These are phyloP conservation scores for Eulemur rufifrons DNA, from an alignment of 2,113 vertebrate genomes.

Conservation along the genomic window DNA sequence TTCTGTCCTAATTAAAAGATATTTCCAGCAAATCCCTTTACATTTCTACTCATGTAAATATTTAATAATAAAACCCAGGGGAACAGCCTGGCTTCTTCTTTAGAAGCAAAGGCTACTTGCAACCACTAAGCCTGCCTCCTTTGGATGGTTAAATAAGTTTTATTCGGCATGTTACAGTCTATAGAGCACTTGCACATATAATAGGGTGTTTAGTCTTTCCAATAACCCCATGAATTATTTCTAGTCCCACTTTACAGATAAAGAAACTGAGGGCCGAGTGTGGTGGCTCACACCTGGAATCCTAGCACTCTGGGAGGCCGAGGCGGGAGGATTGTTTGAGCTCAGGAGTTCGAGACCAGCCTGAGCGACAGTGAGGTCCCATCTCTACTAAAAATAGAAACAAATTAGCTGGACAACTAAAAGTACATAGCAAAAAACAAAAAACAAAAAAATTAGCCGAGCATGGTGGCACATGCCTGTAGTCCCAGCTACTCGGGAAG, in stretches of 20 bases:
- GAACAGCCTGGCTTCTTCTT: not conserved
- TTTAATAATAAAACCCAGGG: conserved; percentile 28
- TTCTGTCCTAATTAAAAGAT: conserved; percentile 51
- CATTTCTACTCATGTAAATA: not conserved
- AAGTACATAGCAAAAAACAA: too few species aligned
- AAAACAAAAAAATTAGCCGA: too few species aligned
- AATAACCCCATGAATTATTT: not conserved
- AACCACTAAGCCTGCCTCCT: not conserved
- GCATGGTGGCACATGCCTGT: too few species aligned
- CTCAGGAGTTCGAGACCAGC: too few species aligned
- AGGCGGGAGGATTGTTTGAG: too few species aligned
- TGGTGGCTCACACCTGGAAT: too few species aligned
- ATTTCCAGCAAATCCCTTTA: conserved; percentile 32
- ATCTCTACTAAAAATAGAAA: too few species aligned
- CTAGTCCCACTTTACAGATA: not conserved
- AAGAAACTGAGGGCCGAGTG: not conserved
- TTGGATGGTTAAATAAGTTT: not conserved
- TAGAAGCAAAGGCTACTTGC: not conserved
- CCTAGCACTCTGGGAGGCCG: too few species aligned
- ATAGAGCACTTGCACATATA: not conserved
- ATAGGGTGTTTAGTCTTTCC: not conserved
- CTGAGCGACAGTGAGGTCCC: too few species aligned
- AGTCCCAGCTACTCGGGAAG: too few species aligned
- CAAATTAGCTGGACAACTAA: too few species aligned
- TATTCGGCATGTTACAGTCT: not conserved